Base-by-base conservation (phyloP, 2,797 vertebrate species). In the Sebastes miniatus region DNA sequence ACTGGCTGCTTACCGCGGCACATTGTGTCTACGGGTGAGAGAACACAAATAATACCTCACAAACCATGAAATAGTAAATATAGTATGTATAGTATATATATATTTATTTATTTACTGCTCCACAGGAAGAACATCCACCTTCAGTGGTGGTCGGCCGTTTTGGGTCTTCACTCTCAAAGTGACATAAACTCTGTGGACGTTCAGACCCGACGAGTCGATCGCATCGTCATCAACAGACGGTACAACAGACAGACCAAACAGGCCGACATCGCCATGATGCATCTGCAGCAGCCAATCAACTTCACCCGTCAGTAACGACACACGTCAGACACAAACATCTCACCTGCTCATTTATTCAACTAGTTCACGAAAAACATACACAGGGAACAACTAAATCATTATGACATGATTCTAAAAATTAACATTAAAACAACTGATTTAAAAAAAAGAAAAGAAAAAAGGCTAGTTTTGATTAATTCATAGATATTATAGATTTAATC, bases 1-100 rank as follows among this genome's bases (percentile, higher is more conserved):
- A 96, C 34, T 99, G 98, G 98, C 83, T 99, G 56, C 91, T 99
- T 81, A 96, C 98, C 0, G 98, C 98, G 0, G 97, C 97, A 1
- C 98, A 99, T 91, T 99, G 98, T 3, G 95, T 97, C 6, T 97
- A 97, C 0, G 96, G 97, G 98, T 99, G 90, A 96, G 79, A 27
- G 8, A 32, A 32, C 32, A 32, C 32, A 32, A 9, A 32, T 32
- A 32, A 32, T 32, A 32, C 32, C 32, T 32, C 32, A 32, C 8
- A 32, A 32, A 32, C 32, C 32, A 32, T 32, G 8, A 32, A 32
- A 32, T 32, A 32, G 32, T 32, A 32, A 32, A 9, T 8, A 1
- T 32, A 32, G 32, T 32, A 32, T 32, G 32, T 9, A 32, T 32
- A 32, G 32, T 32, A 32, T 32, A 32, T 32, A 0, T 32, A 8